phyloP scores from a whole-genome alignment of 2,888 invertebrate species.

The Nysson spinosus region DNA sequence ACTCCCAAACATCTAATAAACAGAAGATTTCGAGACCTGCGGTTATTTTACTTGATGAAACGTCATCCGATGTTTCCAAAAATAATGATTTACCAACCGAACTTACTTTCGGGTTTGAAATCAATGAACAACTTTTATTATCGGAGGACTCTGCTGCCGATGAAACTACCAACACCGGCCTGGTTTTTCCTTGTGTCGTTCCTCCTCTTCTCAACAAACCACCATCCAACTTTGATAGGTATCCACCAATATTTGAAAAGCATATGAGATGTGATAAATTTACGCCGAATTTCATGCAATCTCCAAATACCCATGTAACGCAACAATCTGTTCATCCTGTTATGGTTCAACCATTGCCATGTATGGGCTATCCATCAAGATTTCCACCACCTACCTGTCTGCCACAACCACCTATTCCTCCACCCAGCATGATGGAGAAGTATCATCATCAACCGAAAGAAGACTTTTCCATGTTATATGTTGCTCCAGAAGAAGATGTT shows the following conservation, averaged over 20 bases:
- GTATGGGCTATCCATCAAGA: slow-evolving; percentile 65
- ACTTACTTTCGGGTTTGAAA: slow-evolving; percentile 89
- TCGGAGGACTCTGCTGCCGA: slow-evolving; percentile 68
- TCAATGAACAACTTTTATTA: slow-evolving; percentile 85
- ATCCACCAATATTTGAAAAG: slow-evolving; percentile 66
- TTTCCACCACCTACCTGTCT: slow-evolving; percentile 61
- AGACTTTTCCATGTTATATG: slow-evolving; percentile 77
- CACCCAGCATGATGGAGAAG: slow-evolving; percentile 67
- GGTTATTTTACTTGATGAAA: slow-evolving; percentile 84
- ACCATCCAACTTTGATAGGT: slow-evolving; percentile 64
- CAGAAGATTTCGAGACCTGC: slow-evolving; percentile 80
- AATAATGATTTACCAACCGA: slow-evolving; percentile 78
- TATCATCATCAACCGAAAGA: slow-evolving; percentile 74
- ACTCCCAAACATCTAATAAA: slow-evolving; percentile 39
- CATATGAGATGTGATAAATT: slow-evolving; percentile 55
- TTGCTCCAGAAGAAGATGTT: slow-evolving; percentile 75
- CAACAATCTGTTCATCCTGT: slow-evolving; percentile 64
- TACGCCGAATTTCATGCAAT: slow-evolving; percentile 54
- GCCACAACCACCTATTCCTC: slow-evolving; percentile 57
- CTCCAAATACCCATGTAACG: slow-evolving; percentile 44
- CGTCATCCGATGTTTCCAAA: slow-evolving; percentile 65
- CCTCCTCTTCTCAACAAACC: slow-evolving; percentile 61
- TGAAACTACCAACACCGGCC: slow-evolving; percentile 54
- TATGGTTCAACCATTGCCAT: slow-evolving; percentile 67
- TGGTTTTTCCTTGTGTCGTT: slow-evolving; percentile 53